Conservation (phyloP, 1,140 invertebrate species). For the Prorops nasuta region DNA sequence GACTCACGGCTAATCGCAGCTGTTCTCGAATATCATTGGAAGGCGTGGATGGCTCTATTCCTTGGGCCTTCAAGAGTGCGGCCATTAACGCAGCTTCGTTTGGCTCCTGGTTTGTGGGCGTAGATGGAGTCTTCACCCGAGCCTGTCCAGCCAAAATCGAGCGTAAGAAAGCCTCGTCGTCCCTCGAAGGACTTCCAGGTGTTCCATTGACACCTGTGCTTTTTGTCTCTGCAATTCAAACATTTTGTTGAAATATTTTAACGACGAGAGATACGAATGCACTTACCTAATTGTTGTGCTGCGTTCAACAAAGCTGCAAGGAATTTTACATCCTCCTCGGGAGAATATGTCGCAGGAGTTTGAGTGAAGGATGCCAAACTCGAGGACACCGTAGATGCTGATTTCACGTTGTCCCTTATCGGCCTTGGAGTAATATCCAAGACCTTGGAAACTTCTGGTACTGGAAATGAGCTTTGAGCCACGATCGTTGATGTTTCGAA, state of each 20-base stretch:
- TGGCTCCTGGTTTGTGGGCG: conserved; percentile 5
- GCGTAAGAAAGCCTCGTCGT: conserved; percentile 44
- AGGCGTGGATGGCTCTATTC: conserved; percentile 66
- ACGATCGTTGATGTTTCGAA: too few relatives aligned
- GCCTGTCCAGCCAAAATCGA: conserved; percentile 33
- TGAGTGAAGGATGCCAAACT: too few relatives aligned
- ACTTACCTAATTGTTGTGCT: conserved; percentile 21
- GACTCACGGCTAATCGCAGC: conserved; percentile 61
- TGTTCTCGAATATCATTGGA: conserved; percentile 55
- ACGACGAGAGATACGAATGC: conserved; percentile 1
- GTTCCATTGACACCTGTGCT: too few relatives aligned
- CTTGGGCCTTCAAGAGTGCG: conserved; percentile 65
- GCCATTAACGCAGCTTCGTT: conserved; percentile 67
- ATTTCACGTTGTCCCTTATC: too few relatives aligned
- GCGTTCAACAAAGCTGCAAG: conserved; percentile 36
- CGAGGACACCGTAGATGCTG: too few relatives aligned
- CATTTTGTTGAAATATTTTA: background rate
- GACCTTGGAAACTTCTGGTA: too few relatives aligned
- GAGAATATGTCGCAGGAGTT: conserved; percentile 42
- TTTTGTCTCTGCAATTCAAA: too few relatives aligned
- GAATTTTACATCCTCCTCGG: conserved; percentile 48
- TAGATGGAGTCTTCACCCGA: conserved; percentile 13
- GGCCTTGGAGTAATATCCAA: too few relatives aligned
- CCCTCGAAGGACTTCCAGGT: conserved; percentile 11
- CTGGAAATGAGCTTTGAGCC: too few relatives aligned